phyloP scores from a whole-genome alignment of 1,140 invertebrate species.

The Drosophila mauritiana region DNA sequence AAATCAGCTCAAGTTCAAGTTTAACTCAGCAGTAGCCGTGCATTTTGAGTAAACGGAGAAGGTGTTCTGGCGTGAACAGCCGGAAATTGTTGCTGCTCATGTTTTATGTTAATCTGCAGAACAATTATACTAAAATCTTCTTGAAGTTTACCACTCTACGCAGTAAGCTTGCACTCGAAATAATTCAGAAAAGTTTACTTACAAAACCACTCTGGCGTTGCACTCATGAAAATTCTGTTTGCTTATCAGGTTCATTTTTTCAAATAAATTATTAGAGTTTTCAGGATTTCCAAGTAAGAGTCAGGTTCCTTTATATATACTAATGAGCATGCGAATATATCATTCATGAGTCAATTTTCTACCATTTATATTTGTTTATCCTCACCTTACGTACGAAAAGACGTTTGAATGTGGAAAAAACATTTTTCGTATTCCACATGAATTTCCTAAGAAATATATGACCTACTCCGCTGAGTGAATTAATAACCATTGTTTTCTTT shows the following conservation, averaged over 20 bases:
- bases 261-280: too few relatives aligned
- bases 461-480: constrained; percentile 9
- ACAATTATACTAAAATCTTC: background rate
- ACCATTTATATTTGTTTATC: constrained; percentile 27
- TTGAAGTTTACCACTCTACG: background rate
- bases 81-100: background rate
- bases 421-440: constrained; percentile 19
- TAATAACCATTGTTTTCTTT: constrained; percentile 33
- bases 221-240: background rate
- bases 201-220: background rate
- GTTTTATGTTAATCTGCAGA: background rate
- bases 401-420: constrained; percentile 25
- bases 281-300: background rate
- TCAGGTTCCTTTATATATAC: background rate
- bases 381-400: constrained; percentile 34
- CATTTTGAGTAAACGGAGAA: background rate
- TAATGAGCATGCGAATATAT: background rate
- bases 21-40: background rate
- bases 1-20: background rate
- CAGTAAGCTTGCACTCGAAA: background rate
- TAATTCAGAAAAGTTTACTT: background rate
- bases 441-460: constrained; percentile 15
- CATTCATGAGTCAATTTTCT: constrained; percentile 37
- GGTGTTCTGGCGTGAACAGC: background rate
- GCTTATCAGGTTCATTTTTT: too few relatives aligned